Evolutionary conservation across 2,113 vertebrate species (phyloP).

Genomic region (Ophiodon elongatus): DNA sequence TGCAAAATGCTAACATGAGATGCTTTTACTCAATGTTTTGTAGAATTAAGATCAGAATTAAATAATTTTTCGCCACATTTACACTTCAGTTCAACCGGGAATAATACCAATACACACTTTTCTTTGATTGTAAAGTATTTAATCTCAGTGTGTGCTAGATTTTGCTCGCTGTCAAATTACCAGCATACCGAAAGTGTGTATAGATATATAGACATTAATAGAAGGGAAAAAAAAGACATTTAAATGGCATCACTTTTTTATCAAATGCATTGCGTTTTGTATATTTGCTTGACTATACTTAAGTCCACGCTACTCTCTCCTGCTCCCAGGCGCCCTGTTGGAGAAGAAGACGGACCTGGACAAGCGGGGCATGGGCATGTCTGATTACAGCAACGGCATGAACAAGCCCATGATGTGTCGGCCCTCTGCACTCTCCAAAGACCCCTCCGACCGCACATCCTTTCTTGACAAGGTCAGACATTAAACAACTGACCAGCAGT

Average conservation of each 20-base stretch:
- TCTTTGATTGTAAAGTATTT: neutral
- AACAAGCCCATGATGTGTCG: slow-evolving; percentile 95
- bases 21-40: neutral
- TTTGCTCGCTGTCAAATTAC: neutral
- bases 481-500: neutral
- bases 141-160: neutral
- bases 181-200: too few relatives aligned
- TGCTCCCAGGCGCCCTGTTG: slow-evolving; percentile 91
- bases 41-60: neutral
- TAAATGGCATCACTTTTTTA: neutral
- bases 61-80: neutral
- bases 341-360: slow-evolving; percentile 99
- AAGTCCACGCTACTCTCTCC: neutral
- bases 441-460: slow-evolving; percentile 94
- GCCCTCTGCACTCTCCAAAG: slow-evolving; percentile 96
- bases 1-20: neutral
- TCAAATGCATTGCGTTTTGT: neutral
- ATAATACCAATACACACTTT: neutral
- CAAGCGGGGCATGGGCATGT: slow-evolving; percentile 96
- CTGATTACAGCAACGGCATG: slow-evolving; percentile 95
- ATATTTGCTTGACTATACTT: neutral
- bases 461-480: slow-evolving; percentile 94
- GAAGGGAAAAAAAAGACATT: neutral
- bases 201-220: neutral
- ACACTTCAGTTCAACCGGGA: neutral